Evolutionary conservation across 2,888 invertebrate genomes (phyloP).

Genomic region (Oscheius sp.): DNA sequence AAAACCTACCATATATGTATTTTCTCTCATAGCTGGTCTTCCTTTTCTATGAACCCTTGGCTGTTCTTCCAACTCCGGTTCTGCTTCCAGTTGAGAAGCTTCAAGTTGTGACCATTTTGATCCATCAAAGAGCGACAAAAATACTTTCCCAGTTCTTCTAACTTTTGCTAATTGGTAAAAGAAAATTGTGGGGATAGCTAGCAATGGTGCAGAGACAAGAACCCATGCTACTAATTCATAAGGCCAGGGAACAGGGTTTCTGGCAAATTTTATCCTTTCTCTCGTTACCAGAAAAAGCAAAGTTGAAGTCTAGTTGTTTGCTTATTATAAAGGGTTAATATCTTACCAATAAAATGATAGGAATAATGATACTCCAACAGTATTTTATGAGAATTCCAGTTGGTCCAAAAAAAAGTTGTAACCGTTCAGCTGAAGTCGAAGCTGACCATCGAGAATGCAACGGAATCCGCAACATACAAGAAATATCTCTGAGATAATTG

Average conservation of each 20-base stretch:
- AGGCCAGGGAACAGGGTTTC: constrained; percentile 40
- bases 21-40: constrained; percentile 29
- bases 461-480: constrained; percentile 48
- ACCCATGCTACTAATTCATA: constrained; percentile 66
- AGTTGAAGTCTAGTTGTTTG: constrained; percentile 4
- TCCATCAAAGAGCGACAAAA: constrained; percentile 43
- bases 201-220: constrained; percentile 61
- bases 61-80: background rate
- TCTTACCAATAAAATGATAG: constrained; percentile 55
- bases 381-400: constrained; percentile 65
- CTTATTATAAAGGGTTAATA: background rate
- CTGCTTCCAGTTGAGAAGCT: background rate
- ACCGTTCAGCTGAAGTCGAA: background rate
- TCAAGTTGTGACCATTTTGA: constrained; percentile 40
- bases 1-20: constrained; percentile 28
- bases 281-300: background rate
- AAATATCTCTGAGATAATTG: constrained; percentile 63
- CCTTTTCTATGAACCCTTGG: background rate
- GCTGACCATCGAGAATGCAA: constrained; percentile 18
- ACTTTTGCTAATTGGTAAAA: constrained; percentile 25
- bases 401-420: constrained; percentile 55
- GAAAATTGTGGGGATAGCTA: constrained; percentile 60
- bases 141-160: constrained; percentile 45
- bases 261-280: constrained; percentile 39
- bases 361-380: constrained; percentile 62